Evolutionary conservation across 1,140 invertebrate genomes (phyloP), one percentile per base, ranked within the genome.

Genomic region (Epicauta chinensis): DNA sequence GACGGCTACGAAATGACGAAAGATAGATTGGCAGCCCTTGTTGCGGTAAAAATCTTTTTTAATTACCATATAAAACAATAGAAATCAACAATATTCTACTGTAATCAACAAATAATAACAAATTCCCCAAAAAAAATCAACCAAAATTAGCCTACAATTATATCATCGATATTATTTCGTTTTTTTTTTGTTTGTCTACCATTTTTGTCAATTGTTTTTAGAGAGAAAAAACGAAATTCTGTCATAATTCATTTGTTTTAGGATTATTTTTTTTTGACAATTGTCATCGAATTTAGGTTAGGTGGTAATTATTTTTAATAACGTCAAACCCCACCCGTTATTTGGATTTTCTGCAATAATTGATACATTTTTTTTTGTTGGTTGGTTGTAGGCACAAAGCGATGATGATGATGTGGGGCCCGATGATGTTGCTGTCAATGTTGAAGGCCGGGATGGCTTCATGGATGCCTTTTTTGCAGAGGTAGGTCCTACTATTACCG

Each of bases 381-480:
- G 11, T 23, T 45, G 35, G 29, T 70, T 75, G 32, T 72, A 92
- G 88, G 90, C 91, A 72, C 91, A 95, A 80, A 93, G 89, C 76
- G 91, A 94, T 73, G 91, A 94, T 71, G 93, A 96, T 74, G 92
- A 96, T 72, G 89, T 88, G 62, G 85, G 83, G 42, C 82, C 88
- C 53, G 91, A 93, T 72, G 91, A 93, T 73, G 89, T 93, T 72
- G 85, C 89, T 72, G 88, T 93, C 77, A 89, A 85, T 69, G 86
- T 93, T 68, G 89, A 93, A 74, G 87, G 87, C 45, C 77, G 80
- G 55, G 86, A 89, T 72, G 90, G 91, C 64, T 94, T 93, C 77
- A 96, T 97, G 92, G 91, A 95, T 70, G 91, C 95, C 74, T 97
- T 97, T 79, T 97, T 97, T 79, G 88, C 88, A 73, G 93, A 97